Conservation (phyloP, 2,888 invertebrate species). For the Ennomos quercinarius region DNA sequence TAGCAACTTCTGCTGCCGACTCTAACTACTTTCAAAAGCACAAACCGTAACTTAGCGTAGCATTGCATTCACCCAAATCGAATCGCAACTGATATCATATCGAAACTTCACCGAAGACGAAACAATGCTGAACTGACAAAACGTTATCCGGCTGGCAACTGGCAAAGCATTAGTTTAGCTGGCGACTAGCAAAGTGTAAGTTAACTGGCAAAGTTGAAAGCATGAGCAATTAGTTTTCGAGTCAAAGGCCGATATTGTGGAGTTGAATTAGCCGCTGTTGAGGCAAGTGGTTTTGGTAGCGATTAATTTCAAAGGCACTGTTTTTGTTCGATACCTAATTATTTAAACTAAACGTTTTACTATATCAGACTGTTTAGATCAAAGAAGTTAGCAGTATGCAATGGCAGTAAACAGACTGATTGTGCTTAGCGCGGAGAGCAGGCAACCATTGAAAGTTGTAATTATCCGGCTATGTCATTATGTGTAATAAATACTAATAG, state of each 20-base stretch:
- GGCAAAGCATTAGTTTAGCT: slow-evolving; percentile 21
- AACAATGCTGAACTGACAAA: slow-evolving; percentile 23
- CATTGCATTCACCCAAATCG: slow-evolving; percentile 1
- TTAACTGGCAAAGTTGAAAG: slow-evolving; percentile 18
- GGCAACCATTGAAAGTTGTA: too few relatives aligned
- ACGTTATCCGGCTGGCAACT: slow-evolving; percentile 7
- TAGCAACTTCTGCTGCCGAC: too few relatives aligned
- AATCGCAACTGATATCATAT: slow-evolving; percentile 13
- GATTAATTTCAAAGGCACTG: too few relatives aligned
- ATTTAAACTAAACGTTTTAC: too few relatives aligned
- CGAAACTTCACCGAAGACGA: slow-evolving; percentile 13
- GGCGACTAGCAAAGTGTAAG: slow-evolving; percentile 16
- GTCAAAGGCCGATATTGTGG: slow-evolving; percentile 11
- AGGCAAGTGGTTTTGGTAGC: too few relatives aligned
- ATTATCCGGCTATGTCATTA: too few relatives aligned
- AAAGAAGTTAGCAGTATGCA: too few relatives aligned
- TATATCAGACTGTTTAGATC: too few relatives aligned
- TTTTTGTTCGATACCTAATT: too few relatives aligned
- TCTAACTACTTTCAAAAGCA: not conserved
- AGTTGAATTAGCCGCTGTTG: not conserved
- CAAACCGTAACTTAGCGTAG: not conserved
- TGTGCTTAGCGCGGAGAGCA: too few relatives aligned
- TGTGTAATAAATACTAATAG: too few relatives aligned
- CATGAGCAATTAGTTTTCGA: slow-evolving; percentile 15
- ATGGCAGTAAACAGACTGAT: too few relatives aligned